These are phyloP conservation scores for Tadarida brasiliensis DNA, from an alignment of 2,797 vertebrate species.

Conservation along the genomic window DNA sequence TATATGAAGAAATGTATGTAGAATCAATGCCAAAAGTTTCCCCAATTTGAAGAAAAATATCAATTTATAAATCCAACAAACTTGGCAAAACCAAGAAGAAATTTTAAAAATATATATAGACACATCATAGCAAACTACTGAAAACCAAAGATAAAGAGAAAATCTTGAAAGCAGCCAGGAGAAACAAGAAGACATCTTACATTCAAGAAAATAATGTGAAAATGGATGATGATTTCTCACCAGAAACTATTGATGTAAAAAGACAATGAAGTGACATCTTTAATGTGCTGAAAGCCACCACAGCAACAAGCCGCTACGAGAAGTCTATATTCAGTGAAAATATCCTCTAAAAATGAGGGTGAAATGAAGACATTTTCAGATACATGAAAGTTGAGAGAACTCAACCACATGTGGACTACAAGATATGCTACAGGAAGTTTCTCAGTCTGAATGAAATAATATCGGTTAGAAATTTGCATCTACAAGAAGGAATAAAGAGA, in stretches of 20 bases:
- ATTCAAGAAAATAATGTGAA: neutral
- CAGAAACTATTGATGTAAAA: neutral
- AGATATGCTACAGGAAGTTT: neutral
- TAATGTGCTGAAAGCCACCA: neutral
- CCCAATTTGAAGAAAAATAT: neutral
- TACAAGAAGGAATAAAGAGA: neutral
- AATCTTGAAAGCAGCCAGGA: neutral
- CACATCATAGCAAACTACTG: neutral
- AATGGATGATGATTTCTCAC: neutral
- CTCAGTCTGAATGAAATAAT: neutral
- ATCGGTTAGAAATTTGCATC: neutral
- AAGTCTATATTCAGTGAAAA: neutral
- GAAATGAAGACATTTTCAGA: slow-evolving; percentile 20
- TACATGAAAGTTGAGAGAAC: neutral
- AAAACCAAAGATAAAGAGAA: slow-evolving; percentile 44
- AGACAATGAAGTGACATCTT: neutral
- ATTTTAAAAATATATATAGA: neutral
- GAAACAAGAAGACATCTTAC: neutral
- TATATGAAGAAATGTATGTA: neutral
- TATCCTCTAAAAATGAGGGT: neutral
- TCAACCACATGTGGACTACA: neutral
- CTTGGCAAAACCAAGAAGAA: neutral
- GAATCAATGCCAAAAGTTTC: neutral
- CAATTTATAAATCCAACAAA: neutral
- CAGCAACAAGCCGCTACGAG: neutral